These are phyloP conservation scores for Diphyllodes magnificus DNA, from an alignment of 2,113 vertebrate genomes.

Conservation along the genomic window DNA sequence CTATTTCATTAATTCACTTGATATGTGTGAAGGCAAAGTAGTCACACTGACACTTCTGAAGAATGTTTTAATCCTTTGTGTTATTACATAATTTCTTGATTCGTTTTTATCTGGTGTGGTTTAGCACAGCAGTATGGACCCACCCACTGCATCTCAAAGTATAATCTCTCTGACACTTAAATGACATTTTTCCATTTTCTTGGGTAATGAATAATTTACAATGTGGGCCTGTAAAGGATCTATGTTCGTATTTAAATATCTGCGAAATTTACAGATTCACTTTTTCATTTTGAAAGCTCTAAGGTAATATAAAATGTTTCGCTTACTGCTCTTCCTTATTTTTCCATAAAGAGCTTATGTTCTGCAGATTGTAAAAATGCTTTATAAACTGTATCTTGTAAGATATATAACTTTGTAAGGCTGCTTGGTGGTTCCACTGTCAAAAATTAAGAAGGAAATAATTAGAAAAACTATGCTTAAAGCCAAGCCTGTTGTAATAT, in stretches of 20 bases:
- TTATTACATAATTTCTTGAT: neutral
- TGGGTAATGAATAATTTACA: constrained; percentile 15
- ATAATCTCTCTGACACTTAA: constrained; percentile 41
- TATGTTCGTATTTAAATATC: neutral
- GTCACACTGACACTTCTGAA: neutral
- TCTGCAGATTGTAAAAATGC: neutral
- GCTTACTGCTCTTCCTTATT: neutral
- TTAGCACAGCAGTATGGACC: neutral
- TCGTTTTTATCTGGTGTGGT: neutral
- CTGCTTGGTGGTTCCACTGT: neutral
- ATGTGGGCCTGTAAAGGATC: neutral
- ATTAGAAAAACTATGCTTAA: neutral
- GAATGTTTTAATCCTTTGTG: neutral
- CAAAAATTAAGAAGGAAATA: neutral
- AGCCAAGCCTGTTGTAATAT: neutral
- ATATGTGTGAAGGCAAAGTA: neutral
- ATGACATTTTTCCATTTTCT: constrained; percentile 37
- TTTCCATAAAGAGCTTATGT: neutral
- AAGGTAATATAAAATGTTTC: neutral
- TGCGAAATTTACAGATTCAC: neutral
- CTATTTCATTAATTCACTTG: neutral
- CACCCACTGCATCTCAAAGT: constrained; percentile 12
- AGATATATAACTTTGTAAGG: neutral
- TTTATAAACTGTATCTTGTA: neutral
- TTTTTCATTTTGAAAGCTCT: neutral